These are phyloP conservation scores for Nothocercus julius DNA, from an alignment of 2,113 vertebrate genomes.

Conservation along the genomic window DNA sequence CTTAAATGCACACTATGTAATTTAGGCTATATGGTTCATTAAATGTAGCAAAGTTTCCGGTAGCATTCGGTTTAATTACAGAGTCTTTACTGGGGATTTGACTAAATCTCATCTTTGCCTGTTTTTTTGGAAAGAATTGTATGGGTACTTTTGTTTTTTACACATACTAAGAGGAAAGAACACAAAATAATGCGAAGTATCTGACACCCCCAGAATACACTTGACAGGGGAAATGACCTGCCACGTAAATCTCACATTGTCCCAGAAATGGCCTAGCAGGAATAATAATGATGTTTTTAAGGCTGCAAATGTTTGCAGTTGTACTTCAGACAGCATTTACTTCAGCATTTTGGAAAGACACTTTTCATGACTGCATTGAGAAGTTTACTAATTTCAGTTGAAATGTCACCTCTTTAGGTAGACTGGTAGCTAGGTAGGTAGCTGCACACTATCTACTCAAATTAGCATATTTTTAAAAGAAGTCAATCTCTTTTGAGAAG, in stretches of 20 bases:
- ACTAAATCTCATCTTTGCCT: constrained; percentile 4
- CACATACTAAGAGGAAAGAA: background rate
- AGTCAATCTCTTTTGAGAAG: constrained; percentile 34
- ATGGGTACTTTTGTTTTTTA: accelerated
- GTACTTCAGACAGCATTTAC: background rate
- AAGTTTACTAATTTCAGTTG: background rate
- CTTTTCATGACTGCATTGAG: background rate
- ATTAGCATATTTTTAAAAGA: constrained; percentile 2
- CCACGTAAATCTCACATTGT: background rate
- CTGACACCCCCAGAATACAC: background rate
- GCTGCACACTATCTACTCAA: background rate
- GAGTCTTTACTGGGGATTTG: background rate
- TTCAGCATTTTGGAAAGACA: background rate
- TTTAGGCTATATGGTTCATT: background rate
- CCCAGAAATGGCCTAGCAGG: background rate
- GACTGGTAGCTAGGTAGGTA: background rate
- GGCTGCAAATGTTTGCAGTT: background rate
- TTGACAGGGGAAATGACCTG: background rate
- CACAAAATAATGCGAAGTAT: accelerated
- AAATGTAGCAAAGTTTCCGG: background rate
- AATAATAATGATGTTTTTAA: background rate
- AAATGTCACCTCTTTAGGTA: background rate
- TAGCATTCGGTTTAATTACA: constrained; percentile 8
- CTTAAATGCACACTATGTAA: background rate
- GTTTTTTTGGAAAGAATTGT: constrained; percentile 5